phyloP scores from a whole-genome alignment of 2,888 invertebrate genomes.

The Pollenia angustigena region DNA sequence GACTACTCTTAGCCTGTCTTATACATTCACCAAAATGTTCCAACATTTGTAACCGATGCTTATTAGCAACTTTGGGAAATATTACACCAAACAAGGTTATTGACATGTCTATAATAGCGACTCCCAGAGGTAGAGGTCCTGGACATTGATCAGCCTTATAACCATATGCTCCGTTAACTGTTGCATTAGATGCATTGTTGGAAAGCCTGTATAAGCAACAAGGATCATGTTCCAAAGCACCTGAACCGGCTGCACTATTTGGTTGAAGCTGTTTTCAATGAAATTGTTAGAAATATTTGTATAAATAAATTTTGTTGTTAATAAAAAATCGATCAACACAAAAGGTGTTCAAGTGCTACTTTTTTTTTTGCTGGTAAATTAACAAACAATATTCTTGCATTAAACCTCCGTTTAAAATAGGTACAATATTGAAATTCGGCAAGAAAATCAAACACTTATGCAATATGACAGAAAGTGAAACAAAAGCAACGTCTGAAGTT shows the following conservation, averaged over 20 bases:
- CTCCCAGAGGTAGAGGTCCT: constrained; percentile 95
- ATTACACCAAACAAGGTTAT: constrained; percentile 96
- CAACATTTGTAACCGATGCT: constrained; percentile 98
- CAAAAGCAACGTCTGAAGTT: too few relatives aligned
- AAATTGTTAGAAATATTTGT: too few relatives aligned
- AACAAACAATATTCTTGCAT: too few relatives aligned
- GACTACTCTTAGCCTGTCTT: constrained; percentile 94
- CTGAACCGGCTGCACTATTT: constrained; percentile 97
- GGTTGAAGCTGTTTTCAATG: constrained; percentile 90
- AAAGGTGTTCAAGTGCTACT: too few relatives aligned
- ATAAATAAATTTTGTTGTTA: too few relatives aligned
- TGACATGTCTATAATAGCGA: constrained; percentile 97
- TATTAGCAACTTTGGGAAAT: constrained; percentile 96
- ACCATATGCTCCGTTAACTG: constrained; percentile 80
- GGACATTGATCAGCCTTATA: constrained; percentile 85
- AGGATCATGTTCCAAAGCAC: constrained; percentile 98
- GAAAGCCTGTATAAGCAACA: constrained; percentile 91
- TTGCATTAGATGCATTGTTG: constrained; percentile 75
- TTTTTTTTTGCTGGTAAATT: too few relatives aligned
- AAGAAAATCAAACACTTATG: too few relatives aligned
- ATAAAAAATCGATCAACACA: too few relatives aligned
- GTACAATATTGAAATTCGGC: too few relatives aligned
- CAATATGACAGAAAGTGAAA: too few relatives aligned
- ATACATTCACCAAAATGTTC: constrained; percentile 98
- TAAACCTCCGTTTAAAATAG: too few relatives aligned